Base-by-base conservation (phyloP, 2,797 vertebrate species). In the Thripadectes ignobilis region DNA sequence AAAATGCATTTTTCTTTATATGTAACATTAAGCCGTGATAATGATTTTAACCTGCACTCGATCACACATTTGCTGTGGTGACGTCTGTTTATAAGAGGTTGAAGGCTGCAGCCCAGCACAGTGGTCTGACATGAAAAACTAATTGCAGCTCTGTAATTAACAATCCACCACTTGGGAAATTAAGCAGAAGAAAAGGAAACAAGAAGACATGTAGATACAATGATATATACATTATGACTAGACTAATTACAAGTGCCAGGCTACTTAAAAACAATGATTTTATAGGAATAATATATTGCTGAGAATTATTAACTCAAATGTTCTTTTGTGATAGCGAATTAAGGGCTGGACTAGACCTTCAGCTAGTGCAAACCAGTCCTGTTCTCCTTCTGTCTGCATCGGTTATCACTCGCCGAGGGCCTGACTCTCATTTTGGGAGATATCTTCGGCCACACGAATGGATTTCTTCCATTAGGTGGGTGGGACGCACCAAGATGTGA, bases 11-110 rank as follows among this genome's bases (percentile, higher is more conserved):
- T 96, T 96, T 96, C 96, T 96, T 94, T 92, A 93, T 95, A 80
- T 85, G 88, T 67, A 96, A 94, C 85, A 82, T 95, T 93, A 93
- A 92, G 89, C 83, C 2, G 46, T 91, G 94, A 96, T 97, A 96
- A 95, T 96, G 92, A 96, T 95, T 96, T 96, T 96, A 96, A 97
- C 96, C 96, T 95, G 95, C 93, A 95, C 80, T 95, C 10, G 61
- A 95, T 97, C 96, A 96, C 91, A 86, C 18, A 1, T 96, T 93
- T 2, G 3, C 89, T 92, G 73, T 36, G 52, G 77, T 76, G 95
- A 95, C 67, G 4, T 95, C 86, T 97, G 94, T 96, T 96, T 96
- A 96, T 76, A 96, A 82, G 92, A 96, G 38, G 41, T 18, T 79
- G 92, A 91, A 90, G 91, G 85, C 93, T 95, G 62, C 66, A 81